Base-by-base conservation (phyloP, 2,888 invertebrate species). In the Acronicta alni region DNA sequence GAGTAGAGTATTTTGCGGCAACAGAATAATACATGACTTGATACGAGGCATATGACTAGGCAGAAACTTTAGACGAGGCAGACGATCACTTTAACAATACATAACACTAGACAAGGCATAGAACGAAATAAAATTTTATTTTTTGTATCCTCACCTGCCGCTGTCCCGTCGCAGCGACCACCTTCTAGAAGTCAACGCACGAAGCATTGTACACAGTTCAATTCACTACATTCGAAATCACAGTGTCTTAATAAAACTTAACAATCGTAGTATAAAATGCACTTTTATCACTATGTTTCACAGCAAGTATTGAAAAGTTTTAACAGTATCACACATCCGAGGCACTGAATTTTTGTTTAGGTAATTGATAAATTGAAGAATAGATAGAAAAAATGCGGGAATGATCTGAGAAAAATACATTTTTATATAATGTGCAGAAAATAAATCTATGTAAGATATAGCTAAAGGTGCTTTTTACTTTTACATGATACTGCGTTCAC, bases 91-190 rank as follows among this genome's bases (percentile, higher is more conserved):
- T 35, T n/a, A 35, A 32, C 32, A 14, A 35, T 35, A n/a, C 35
- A 35, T n/a, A 35, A n/a, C 6, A 35, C 32, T 26, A 30, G 1
- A n/a, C n/a, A 35, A n/a, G n/a, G 35, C 35, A 35, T 35, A 15
- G 20, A 47, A 18, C 6, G 10, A 8, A 15, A 38, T 38, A 39
- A 51, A 17, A 47, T 17, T 17, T 12, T 26, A 18, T 26, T 30
- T 8, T 17, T 17, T 30, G 30, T 12, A 41, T 0, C 72, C 92
- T 93, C 85, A 94, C 94, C 94, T 94, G 67, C 82, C 91, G 72
- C 93, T 94, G 76, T 94, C 94, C 8, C 94, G 86, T 48, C 94
- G 85, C 73, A 94, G 79, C 55, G 94, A 93, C 94, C 94, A 94
- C 67, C 93, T 81, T 43, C 94, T 86, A 39, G 92, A 91, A 16